Base-by-base conservation (phyloP, 2,113 vertebrate genomes). In the Pseudorectes ferrugineus region DNA sequence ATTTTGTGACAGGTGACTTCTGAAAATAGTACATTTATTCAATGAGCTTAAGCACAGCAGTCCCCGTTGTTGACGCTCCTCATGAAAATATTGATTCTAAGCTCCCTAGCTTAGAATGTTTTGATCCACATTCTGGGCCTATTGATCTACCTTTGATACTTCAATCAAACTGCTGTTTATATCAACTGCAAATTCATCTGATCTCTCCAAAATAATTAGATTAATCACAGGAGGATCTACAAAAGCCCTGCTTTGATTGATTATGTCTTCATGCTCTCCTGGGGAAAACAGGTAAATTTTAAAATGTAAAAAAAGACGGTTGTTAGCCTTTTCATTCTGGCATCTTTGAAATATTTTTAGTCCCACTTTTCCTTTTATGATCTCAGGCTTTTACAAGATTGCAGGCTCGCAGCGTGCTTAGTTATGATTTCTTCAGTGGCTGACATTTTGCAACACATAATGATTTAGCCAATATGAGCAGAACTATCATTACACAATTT, bases 31-130 rank as follows among this genome's bases (percentile, higher is more conserved):
- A 49, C 77, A 36, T 87, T 96, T 94, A 83, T 94, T 91, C 93
- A 80, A 38, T 49, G 81, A 92, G 92, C 73, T 51, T 45, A 88
- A 95, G 68, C 74, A 63, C 35, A 63, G 77, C 75, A 85, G n/a
- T 48, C 91, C 70, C 90, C 42, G 51, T 38, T 87, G 95, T 78
- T 93, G 94, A 91, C 14, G 88, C 72, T 95, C 54, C 68, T 78
- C 82, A 88, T 86, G 96, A 94, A 96, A 93, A 97, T 95, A 97
- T 93, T 95, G 96, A 96, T 95, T 86, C 49, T 76, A 68, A 94
- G 91, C 88, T 94, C 85, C 85, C 94, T 57, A 29, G 85, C 66
- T 97, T 97, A 96, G 71, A 75, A 86, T 63, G 79, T 38, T 96
- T 93, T 97, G 93, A 96, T 95, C 94, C 71, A 24, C 42, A 76